Evolutionary conservation across 2,113 vertebrate species (phyloP).

Genomic region (Brachypteracias leptosomus): DNA sequence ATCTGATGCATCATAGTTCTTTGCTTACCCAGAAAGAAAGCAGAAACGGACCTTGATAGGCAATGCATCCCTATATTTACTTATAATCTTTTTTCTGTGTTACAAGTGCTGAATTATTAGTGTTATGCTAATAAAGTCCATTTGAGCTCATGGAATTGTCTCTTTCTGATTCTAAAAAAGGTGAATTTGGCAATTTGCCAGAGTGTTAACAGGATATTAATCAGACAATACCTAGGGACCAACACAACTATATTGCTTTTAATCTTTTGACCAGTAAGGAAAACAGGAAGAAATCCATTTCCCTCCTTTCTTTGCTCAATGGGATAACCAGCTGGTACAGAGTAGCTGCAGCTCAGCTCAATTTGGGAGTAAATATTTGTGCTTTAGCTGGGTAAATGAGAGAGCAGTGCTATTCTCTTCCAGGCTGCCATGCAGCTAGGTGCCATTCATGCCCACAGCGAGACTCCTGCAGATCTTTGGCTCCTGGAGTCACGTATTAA

Average conservation of each 20-base stretch:
- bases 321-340: conserved; percentile 19
- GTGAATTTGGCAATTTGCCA: conserved; percentile 6
- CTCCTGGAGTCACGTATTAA: not conserved
- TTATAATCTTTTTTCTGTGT: not conserved
- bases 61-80: not conserved
- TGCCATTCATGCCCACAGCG: not conserved
- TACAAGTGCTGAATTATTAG: conserved; percentile 17
- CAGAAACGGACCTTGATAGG: not conserved
- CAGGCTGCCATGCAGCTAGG: not conserved
- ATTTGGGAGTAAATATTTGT: conserved; percentile 47
- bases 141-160: not conserved
- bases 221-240: conserved; percentile 43
- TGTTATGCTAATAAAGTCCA: conserved; percentile 2
- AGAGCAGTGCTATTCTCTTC: not conserved
- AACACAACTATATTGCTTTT: conserved; percentile 58
- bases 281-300: conserved; percentile 69
- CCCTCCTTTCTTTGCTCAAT: conserved; percentile 45
- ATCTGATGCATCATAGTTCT: not conserved
- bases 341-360: not conserved
- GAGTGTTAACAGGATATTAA: conserved; percentile 43
- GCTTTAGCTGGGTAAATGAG: conserved; percentile 11
- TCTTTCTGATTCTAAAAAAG: not conserved
- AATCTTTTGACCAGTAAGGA: conserved; percentile 53
- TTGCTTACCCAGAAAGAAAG: not conserved
- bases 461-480: not conserved